Conservation (phyloP, 2,888 invertebrate species). For the Crocallis elinguaria region DNA sequence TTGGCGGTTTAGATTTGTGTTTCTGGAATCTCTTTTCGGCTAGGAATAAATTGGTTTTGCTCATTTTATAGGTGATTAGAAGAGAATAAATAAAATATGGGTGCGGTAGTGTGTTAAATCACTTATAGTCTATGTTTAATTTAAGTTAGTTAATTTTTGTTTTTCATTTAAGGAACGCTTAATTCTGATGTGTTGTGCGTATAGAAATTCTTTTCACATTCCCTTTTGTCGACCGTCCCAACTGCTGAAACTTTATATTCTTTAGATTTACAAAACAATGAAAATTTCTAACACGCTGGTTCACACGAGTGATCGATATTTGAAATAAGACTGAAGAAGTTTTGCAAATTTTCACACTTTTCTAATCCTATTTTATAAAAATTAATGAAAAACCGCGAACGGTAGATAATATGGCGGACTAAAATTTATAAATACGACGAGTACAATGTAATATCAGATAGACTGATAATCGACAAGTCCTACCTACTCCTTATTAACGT, state of each 20-base stretch:
- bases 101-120: slow-evolving; percentile 28
- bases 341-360: slow-evolving; percentile 73
- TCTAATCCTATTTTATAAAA: slow-evolving; percentile 67
- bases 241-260: slow-evolving; percentile 17
- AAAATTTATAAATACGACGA: slow-evolving; percentile 40
- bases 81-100: neutral
- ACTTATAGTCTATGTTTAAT: slow-evolving; percentile 33
- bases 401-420: slow-evolving; percentile 39
- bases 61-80: neutral
- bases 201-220: slow-evolving; percentile 20
- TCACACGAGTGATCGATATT: slow-evolving; percentile 57
- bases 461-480: slow-evolving; percentile 61
- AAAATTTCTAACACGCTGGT: slow-evolving; percentile 27
- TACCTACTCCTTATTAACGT: slow-evolving; percentile 46
- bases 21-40: slow-evolving; percentile 8
- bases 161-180: slow-evolving; percentile 20
- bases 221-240: slow-evolving; percentile 33
- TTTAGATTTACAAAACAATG: slow-evolving; percentile 24
- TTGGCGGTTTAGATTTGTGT: neutral
- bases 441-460: slow-evolving; percentile 56
- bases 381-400: slow-evolving; percentile 50
- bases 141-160: slow-evolving; percentile 28
- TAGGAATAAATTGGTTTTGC: neutral
- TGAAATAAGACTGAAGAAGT: slow-evolving; percentile 76
- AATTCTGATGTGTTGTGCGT: slow-evolving; percentile 9